Evolutionary conservation across 2,113 vertebrate species (phyloP), one percentile per base, ranked within the genome.

Genomic region (Silurus meridionalis): DNA sequence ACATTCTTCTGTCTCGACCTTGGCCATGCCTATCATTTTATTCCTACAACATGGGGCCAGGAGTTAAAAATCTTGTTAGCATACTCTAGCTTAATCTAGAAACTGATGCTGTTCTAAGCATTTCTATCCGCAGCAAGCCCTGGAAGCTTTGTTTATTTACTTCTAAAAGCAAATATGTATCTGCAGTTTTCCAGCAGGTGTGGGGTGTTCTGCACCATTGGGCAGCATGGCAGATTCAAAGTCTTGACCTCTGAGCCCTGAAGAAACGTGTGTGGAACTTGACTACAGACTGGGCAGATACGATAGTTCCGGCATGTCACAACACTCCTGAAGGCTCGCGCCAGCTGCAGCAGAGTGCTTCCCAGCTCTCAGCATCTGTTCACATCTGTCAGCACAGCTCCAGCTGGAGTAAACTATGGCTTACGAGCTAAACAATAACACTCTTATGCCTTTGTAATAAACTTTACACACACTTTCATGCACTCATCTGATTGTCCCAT

Each of bases 1-100:
- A 92, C 93, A 95, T 94, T 94, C 92, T 93, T 95, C 92, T 94
- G 94, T 94, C 92, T 92, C 88, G 90, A 90, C 91, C 89, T 92
- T 93, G 92, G 85, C 93, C 88, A 83, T 61, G 89, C 91, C 89
- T 90, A 94, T 91, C 87, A 86, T 89, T 88, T 88, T 91, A 88
- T 88, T 94, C 92, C 84, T 91, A 92, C 90, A 92, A 91, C 91
- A 92, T 83, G 90, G 84, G 86, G 91, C 89, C 90, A 86, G 86
- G 60, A 88, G 61, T 69, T 83, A 50, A 83, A 64, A 79, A 86
- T 66, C 89, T 89, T 88, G 87, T 90, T 74, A 58, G 53, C 17
- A 28, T 53, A 52, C 37, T 74, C 48, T 50, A 58, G 60, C 61
- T 52, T 82, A 58, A 48, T 74, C 86, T 15, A 58, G 53, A 79